These are phyloP conservation scores for Trididemnum nubilum DNA, from an alignment of 23 tunicate species.

Conservation along the genomic window DNA sequence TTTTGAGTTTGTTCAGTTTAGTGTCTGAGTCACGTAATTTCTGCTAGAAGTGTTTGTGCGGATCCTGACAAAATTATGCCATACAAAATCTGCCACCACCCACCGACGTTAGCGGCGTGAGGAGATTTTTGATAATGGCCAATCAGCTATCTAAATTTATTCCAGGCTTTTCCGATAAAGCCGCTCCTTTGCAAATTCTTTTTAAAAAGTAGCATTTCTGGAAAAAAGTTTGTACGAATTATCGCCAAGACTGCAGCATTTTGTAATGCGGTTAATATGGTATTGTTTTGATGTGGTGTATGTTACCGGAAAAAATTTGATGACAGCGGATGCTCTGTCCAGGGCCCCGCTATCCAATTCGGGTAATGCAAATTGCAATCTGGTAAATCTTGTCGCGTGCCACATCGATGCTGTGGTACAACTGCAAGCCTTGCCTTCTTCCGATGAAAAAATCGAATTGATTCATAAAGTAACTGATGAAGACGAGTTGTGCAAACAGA, in stretches of 20 bases:
- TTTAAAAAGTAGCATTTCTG: neutral
- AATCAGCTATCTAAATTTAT: slow-evolving; percentile 9
- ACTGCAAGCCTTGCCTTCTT: slow-evolving; percentile 12
- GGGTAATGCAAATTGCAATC: neutral
- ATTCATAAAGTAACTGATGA: neutral
- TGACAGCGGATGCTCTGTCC: slow-evolving; percentile 19
- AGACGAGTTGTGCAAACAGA: neutral
- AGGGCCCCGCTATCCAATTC: slow-evolving; percentile 2
- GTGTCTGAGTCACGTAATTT: neutral
- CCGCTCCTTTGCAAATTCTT: neutral
- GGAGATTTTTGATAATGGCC: neutral
- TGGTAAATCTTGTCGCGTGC: neutral
- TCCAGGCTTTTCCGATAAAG: neutral
- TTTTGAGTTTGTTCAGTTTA: neutral
- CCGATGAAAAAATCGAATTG: neutral
- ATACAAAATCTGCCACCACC: neutral
- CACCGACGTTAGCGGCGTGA: neutral
- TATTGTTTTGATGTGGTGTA: slow-evolving; percentile 31
- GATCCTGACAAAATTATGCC: slow-evolving; percentile 7
- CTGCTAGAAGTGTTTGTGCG: neutral
- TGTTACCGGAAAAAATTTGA: slow-evolving; percentile 32
- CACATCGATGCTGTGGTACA: neutral
- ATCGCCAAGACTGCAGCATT: neutral
- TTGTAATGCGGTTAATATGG: neutral
- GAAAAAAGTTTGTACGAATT: neutral